phyloP scores from a whole-genome alignment of 2,113 vertebrate species.

The Furnarius figulus region DNA sequence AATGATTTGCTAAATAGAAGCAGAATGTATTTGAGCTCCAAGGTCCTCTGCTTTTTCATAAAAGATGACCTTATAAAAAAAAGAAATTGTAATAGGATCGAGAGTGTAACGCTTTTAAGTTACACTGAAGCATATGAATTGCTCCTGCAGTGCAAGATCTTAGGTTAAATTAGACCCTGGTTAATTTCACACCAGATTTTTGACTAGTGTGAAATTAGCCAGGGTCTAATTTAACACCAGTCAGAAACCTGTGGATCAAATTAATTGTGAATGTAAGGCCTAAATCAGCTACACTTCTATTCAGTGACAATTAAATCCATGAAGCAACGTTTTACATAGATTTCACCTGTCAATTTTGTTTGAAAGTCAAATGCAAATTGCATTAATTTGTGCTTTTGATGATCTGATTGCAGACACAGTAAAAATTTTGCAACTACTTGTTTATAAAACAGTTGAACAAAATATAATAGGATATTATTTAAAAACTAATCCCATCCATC shows the following conservation, averaged over 20 bases:
- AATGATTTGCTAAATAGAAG: constrained; percentile 21
- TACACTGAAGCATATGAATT: constrained; percentile 13
- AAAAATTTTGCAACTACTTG: not conserved
- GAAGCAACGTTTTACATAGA: not conserved
- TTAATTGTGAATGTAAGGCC: constrained; percentile 32
- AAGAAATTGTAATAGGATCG: not conserved
- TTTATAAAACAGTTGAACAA: not conserved
- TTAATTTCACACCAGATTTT: constrained; percentile 52
- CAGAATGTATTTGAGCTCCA: constrained; percentile 5
- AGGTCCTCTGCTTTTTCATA: constrained; percentile 33
- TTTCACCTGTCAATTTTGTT: not conserved
- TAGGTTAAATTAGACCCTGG: constrained; percentile 35
- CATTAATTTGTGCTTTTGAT: not conserved
- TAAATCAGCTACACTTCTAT: not conserved
- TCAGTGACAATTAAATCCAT: not conserved
- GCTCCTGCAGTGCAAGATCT: constrained; percentile 12
- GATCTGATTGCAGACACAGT: not conserved
- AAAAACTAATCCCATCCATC: not conserved
- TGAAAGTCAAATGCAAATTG: constrained; percentile 34
- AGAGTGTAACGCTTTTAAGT: not conserved
- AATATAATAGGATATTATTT: not conserved
- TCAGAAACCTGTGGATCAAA: constrained; percentile 26
- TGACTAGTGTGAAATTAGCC: constrained; percentile 43
- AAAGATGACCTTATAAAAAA: constrained; percentile 34
- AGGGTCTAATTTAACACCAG: constrained; percentile 56